Evolutionary conservation across 1,140 invertebrate species (phyloP).

Genomic region (Watersipora subatra): DNA sequence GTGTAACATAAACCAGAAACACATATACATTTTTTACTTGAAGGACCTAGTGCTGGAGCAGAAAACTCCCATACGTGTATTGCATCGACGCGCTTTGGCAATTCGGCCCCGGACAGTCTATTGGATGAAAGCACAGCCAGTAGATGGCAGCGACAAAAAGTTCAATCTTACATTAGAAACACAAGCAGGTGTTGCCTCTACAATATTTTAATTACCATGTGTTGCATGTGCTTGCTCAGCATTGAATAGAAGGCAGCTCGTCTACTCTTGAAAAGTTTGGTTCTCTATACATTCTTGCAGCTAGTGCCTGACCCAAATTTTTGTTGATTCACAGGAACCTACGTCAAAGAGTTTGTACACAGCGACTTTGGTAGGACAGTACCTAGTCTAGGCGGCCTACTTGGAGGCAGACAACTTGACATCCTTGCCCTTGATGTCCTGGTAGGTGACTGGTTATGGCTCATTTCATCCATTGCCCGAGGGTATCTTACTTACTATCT

Average conservation of each 20-base stretch:
- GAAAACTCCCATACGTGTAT: conserved; percentile 24
- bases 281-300: no score
- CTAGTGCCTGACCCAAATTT: no score
- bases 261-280: no score
- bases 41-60: conserved; percentile 20
- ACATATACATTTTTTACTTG: conserved; percentile 10
- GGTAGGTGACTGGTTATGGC: conserved; percentile 20
- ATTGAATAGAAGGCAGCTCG: no score
- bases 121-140: conserved; percentile 12
- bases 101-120: conserved; percentile 22
- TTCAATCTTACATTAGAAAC: not conserved
- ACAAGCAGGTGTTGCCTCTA: not conserved
- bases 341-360: conserved; percentile 93
- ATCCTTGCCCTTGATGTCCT: conserved; percentile 59
- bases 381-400: conserved; percentile 53
- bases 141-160: conserved; percentile 14
- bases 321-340: conserved; percentile 38
- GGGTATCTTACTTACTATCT: no score
- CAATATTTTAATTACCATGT: no score
- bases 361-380: conserved; percentile 77
- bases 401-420: conserved; percentile 47
- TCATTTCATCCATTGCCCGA: no score
- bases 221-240: no score
- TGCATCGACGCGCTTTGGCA: conserved; percentile 23
- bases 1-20: no score